Evolutionary conservation across 2,888 invertebrate genomes (phyloP), one percentile per base, ranked within the genome.

Genomic region (Microctonus hyperodae): DNA sequence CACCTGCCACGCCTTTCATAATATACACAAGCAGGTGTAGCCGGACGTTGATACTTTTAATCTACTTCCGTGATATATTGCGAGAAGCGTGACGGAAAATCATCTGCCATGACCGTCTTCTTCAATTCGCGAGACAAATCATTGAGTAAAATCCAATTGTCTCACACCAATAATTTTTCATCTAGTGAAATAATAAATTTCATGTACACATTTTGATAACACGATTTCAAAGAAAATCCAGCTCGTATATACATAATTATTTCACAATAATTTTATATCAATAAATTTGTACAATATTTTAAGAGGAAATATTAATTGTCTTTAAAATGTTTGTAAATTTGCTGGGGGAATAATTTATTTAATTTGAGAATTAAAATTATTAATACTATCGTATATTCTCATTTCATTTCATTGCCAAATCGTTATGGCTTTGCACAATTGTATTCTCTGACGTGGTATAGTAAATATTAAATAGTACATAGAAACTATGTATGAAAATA

Each of bases 81-180:
- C 50, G 73, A 70, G 55, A 70, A 78, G 75, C 81, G 77, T 80
- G 76, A 80, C 79, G 77, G 73, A 77, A 73, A 73, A 50, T 74
- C 76, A 76, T 71, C 68, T 75, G 79, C 77, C 81, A 76, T 81
- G 81, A 80, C 80, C 69, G 69, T 70, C 56, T 65, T 53, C 13
- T 57, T 56, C 4, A 20, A 10, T 25, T n/a, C 33, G n/a, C 9
- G 1, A 16, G 33, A n/a, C 9, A 13, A 13, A 28, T 44, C 20
- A 9, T 35, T n/a, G 6, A 23, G 35, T 11, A 13, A 4, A 28
- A 35, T 9, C 7, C 44, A 16, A 13, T 22, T 23, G 9, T 28
- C 2, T 23, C 22, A 10, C 13, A 50, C 25, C 10, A 48, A n/a
- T 20, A 9, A 44, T 16, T 44, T 7, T 7, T 44, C 3, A 16